phyloP scores from a whole-genome alignment of 2,888 invertebrate species.

The Morpho achilles region DNA sequence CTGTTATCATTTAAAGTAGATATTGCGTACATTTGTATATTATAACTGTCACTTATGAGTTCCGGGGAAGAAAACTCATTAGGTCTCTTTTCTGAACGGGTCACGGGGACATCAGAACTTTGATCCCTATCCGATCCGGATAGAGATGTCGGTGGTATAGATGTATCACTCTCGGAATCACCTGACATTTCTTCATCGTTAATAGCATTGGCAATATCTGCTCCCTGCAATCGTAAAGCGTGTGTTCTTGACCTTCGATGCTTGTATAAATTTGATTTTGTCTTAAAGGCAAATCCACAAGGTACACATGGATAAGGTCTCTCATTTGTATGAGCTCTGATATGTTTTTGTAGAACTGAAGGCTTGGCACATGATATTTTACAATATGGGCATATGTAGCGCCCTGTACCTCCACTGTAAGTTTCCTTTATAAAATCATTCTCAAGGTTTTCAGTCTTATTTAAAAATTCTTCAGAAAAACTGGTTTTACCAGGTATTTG shows the following conservation, averaged over 20 bases:
- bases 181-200: constrained; percentile 80
- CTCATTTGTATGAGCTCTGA: constrained; percentile 95
- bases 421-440: constrained; percentile 72
- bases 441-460: constrained; percentile 77
- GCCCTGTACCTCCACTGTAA: constrained; percentile 77
- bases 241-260: constrained; percentile 90
- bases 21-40: constrained; percentile 39
- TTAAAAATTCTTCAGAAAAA: constrained; percentile 74
- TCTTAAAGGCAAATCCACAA: constrained; percentile 96
- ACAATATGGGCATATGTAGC: constrained; percentile 93
- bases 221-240: constrained; percentile 82
- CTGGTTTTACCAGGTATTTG: constrained; percentile 76
- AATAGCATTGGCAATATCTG: constrained; percentile 69
- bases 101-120: constrained; percentile 61
- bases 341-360: constrained; percentile 95
- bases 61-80: constrained; percentile 68
- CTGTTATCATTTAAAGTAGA: constrained; percentile 45
- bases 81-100: constrained; percentile 56
- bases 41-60: constrained; percentile 48
- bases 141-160: constrained; percentile 60
- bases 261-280: constrained; percentile 95
- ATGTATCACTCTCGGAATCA: constrained; percentile 80
- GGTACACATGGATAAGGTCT: constrained; percentile 93
- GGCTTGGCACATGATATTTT: constrained; percentile 94
- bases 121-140: constrained; percentile 45